A percentile compares a stretch with the other conserved stretches of the same genome.
These are phyloP conservation scores for Muscicapa adusta DNA, from an alignment of 2,113 vertebrate genomes.

Conservation along the genomic window DNA sequence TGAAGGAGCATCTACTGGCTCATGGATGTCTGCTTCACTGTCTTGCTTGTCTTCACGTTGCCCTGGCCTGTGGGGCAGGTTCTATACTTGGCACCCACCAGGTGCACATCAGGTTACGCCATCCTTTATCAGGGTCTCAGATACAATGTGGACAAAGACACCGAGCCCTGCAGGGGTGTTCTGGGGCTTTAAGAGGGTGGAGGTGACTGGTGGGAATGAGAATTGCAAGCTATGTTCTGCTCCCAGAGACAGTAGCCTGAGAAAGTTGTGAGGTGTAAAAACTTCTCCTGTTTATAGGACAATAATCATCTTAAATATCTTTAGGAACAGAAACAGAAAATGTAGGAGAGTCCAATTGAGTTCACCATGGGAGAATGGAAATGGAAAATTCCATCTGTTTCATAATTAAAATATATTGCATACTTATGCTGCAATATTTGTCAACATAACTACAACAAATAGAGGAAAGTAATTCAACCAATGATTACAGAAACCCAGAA, in stretches of 20 bases:
- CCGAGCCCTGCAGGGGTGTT: background rate
- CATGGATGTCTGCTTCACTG: background rate
- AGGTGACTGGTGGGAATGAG: background rate
- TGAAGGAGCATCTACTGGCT: background rate
- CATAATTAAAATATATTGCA: background rate
- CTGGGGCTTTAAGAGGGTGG: background rate
- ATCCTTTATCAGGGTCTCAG: background rate
- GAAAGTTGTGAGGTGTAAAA: background rate
- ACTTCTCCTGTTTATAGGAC: background rate
- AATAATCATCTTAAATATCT: background rate
- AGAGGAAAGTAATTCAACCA: background rate
- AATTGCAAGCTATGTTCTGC: background rate
- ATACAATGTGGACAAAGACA: fast-evolving
- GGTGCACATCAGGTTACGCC: fast-evolving
- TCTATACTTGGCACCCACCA: background rate
- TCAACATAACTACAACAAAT: background rate
- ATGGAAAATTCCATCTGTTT: constrained; percentile 3
- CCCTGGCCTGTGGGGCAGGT: fast-evolving
- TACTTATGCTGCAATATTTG: background rate
- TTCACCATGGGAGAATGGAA: background rate
- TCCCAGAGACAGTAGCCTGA: background rate
- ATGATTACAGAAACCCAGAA: background rate
- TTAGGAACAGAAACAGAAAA: background rate
- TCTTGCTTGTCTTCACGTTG: fast-evolving
- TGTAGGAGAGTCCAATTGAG: background rate